A percentile compares a stretch with the other conserved stretches of the same genome.
Conservation (phyloP, 2,797 vertebrate genomes). For the Sebastes diaconus region DNA sequence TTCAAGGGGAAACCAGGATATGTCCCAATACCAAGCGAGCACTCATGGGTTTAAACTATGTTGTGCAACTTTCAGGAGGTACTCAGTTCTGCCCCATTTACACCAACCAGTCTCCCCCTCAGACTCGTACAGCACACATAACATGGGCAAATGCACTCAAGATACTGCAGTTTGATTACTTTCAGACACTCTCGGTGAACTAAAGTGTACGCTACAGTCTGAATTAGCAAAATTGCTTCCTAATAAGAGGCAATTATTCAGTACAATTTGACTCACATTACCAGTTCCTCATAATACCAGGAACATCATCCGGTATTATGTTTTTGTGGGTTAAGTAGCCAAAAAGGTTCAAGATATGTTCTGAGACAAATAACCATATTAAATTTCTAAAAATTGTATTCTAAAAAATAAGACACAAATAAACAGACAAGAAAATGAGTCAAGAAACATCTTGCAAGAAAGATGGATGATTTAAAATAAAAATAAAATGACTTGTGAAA, state of each 20-base stretch:
- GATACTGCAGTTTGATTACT: conserved; percentile 28
- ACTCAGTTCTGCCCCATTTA: conserved; percentile 52
- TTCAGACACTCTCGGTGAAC: conserved; percentile 25
- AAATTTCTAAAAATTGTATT: not conserved
- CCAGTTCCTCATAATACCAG: conserved; percentile 2
- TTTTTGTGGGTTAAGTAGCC: not conserved
- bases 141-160: conserved; percentile 1
- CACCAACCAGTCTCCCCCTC: not conserved
- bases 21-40: conserved; percentile 56
- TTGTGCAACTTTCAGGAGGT: conserved; percentile 63
- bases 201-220: not conserved
- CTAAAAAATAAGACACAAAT: not conserved
- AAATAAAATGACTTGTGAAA: not conserved
- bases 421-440: not conserved
- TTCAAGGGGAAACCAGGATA: conserved; percentile 59
- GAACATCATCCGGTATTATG: not conserved
- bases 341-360: not conserved
- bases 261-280: conserved; percentile 2
- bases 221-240: conserved; percentile 37
- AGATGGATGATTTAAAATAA: not conserved
- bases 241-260: conserved; percentile 41
- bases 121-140: conserved; percentile 20
- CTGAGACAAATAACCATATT: not conserved
- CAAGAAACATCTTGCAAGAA: not conserved
- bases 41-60: conserved; percentile 54